Conservation (phyloP, 2,888 invertebrate genomes). For the Himalopsyche japonica region DNA sequence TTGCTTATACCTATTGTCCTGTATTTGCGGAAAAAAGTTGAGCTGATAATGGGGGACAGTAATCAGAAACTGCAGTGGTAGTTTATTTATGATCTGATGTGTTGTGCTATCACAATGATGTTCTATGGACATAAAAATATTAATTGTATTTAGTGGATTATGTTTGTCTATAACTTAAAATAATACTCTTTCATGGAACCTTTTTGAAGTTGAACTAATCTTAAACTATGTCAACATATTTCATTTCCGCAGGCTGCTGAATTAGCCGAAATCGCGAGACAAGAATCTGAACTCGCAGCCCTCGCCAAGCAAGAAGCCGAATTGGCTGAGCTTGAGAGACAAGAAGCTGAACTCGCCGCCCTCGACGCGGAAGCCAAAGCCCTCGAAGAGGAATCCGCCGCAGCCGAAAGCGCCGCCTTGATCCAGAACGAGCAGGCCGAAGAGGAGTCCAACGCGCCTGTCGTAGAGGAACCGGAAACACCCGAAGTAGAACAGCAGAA, state of each 20-base stretch:
- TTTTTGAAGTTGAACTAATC: no score
- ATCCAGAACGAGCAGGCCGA: slow-evolving; percentile 44
- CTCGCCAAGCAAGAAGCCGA: slow-evolving; percentile 63
- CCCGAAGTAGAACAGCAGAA: slow-evolving; percentile 45
- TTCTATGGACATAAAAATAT: no score
- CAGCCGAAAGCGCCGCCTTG: slow-evolving; percentile 11
- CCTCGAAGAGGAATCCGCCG: slow-evolving; percentile 31
- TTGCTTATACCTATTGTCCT: no score
- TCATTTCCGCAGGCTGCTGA: slow-evolving; percentile 63
- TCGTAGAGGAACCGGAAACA: slow-evolving; percentile 56
- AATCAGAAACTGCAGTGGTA: no score
- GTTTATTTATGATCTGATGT: no score
- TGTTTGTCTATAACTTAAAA: no score
- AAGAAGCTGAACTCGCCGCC: slow-evolving; percentile 45
- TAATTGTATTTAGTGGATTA: no score
- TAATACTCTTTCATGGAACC: no score
- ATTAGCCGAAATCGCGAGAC: slow-evolving; percentile 66
- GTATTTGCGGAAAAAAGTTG: no score
- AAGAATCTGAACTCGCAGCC: slow-evolving; percentile 63
- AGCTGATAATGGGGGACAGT: no score
- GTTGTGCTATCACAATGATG: no score
- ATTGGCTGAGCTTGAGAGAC: slow-evolving; percentile 44
- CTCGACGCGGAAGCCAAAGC: slow-evolving; percentile 43
- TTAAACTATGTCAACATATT: no score
- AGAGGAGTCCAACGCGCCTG: slow-evolving; percentile 50